A percentile compares a stretch with the other conserved stretches of the same genome.
These are phyloP conservation scores for Apocrypta bakeri DNA, from an alignment of 1,140 invertebrate genomes.

Conservation along the genomic window DNA sequence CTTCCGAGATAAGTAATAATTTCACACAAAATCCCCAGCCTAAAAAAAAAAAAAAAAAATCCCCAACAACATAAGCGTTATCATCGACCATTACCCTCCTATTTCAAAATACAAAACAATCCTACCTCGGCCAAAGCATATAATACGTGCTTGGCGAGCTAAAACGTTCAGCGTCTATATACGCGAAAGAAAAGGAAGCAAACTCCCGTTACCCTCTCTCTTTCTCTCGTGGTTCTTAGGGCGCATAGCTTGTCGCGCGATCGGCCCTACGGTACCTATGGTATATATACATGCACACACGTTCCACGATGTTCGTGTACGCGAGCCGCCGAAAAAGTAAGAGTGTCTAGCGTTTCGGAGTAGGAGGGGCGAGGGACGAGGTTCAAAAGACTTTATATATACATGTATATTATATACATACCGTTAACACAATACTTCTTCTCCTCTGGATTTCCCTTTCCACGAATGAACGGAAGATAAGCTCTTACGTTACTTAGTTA, in stretches of 20 bases:
- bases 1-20: too few species aligned
- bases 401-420: too few species aligned
- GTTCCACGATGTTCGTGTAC: background rate
- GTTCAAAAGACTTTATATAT: background rate
- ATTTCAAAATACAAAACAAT: too few species aligned
- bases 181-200: background rate
- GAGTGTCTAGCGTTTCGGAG: slow-evolving; percentile 34
- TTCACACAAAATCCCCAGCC: too few species aligned
- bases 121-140: too few species aligned
- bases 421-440: slow-evolving; percentile 19
- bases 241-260: background rate
- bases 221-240: background rate
- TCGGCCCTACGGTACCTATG: slow-evolving; percentile 5
- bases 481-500: too few species aligned
- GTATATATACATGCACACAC: background rate
- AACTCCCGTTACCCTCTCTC: background rate
- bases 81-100: too few species aligned
- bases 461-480: too few species aligned
- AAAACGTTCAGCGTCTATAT: too few species aligned
- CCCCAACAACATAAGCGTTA: too few species aligned
- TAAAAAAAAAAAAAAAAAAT: too few species aligned
- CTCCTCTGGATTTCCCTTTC: slow-evolving; percentile 43
- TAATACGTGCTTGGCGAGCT: too few species aligned
- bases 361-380: background rate
- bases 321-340: slow-evolving; percentile 39